phyloP scores from a whole-genome alignment of 2,888 invertebrate species.

The Agrilus cyanescens region DNA sequence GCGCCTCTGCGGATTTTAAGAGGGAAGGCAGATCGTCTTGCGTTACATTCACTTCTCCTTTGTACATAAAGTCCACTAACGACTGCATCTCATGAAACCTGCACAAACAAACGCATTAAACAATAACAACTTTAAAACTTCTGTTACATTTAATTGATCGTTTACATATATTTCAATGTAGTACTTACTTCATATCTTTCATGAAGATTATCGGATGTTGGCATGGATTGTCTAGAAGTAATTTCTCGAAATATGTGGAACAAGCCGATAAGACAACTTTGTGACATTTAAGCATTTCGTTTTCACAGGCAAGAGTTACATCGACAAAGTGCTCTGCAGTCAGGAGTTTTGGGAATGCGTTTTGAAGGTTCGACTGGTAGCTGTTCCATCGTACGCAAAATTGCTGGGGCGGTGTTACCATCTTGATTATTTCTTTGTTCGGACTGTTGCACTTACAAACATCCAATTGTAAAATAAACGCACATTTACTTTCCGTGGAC shows the following conservation, averaged over 20 bases:
- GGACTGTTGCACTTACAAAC: too few relatives aligned
- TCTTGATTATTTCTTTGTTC: constrained; percentile 7
- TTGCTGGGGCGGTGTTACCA: constrained; percentile 43
- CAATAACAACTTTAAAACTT: too few relatives aligned
- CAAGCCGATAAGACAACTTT: constrained; percentile 77
- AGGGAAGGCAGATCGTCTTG: constrained; percentile 72
- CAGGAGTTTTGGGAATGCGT: constrained; percentile 62
- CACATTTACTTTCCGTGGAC: too few relatives aligned
- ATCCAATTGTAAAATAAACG: too few relatives aligned
- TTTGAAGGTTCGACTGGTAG: constrained; percentile 67
- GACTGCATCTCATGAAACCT: constrained; percentile 76
- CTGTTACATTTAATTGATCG: neutral
- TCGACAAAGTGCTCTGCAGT: constrained; percentile 77
- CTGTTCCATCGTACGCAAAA: constrained; percentile 74
- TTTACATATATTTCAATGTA: neutral
- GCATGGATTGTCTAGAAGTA: constrained; percentile 72
- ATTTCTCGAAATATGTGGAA: constrained; percentile 70
- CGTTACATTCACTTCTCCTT: constrained; percentile 78
- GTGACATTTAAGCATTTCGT: constrained; percentile 75
- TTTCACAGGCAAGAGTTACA: constrained; percentile 80
- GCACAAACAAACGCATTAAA: constrained; percentile 6
- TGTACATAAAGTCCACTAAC: constrained; percentile 82
- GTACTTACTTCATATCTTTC: constrained; percentile 60
- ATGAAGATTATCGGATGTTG: constrained; percentile 76
- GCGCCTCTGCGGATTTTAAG: constrained; percentile 71